A percentile compares a stretch with the other conserved stretches of the same genome.
Conservation (phyloP, 2,888 invertebrate genomes). For the Zeuzera pyrina region DNA sequence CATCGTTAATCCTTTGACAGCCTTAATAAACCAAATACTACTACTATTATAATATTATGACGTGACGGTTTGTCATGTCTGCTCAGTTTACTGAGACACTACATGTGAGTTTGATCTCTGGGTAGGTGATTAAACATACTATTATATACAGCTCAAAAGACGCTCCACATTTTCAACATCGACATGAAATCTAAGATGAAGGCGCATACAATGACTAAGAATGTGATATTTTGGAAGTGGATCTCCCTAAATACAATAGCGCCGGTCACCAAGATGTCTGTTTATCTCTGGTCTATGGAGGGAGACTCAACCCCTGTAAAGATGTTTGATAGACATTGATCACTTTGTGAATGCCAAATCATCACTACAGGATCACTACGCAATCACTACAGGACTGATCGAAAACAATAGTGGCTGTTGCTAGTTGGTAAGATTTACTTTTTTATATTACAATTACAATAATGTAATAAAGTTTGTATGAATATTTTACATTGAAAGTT, state of each 20-base stretch:
- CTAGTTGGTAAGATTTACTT: constrained; percentile 90
- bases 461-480: no score
- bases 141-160: constrained; percentile 94
- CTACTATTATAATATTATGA: no score
- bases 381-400: constrained; percentile 98
- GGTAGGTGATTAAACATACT: no score
- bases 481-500: no score
- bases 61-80: no score
- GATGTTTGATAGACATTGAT: constrained; percentile 97
- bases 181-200: constrained; percentile 99
- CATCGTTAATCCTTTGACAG: constrained; percentile 7
- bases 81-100: no score
- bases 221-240: constrained; percentile 99
- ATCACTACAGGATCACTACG: no score
- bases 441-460: constrained; percentile 1
- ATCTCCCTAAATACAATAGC: constrained; percentile 96
- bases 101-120: no score
- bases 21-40: no score
- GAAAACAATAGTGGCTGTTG: constrained; percentile 96
- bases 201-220: constrained; percentile 96
- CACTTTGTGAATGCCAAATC: constrained; percentile 96
- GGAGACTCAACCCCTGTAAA: constrained; percentile 97
- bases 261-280: constrained; percentile 94
- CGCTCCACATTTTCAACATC: constrained; percentile 98
- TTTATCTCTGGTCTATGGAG: constrained; percentile 99